phyloP scores from a whole-genome alignment of 2,888 invertebrate species.

The Melikaiella ostensackeni region DNA sequence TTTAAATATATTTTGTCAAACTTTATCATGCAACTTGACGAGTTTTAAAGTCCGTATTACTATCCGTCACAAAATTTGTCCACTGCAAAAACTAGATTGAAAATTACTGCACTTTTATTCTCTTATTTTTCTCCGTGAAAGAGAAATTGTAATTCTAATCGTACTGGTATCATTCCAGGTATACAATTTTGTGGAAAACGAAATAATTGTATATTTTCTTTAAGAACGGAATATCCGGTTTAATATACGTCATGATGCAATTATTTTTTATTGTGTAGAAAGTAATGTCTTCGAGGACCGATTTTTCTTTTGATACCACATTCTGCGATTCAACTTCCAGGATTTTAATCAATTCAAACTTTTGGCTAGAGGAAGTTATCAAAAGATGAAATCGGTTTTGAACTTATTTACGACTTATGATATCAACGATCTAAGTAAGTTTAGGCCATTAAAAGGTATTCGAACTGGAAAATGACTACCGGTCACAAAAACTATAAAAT shows the following conservation, averaged over 20 bases:
- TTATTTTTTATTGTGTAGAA: slow-evolving; percentile 10
- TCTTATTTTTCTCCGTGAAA: background rate
- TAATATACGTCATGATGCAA: slow-evolving; percentile 12
- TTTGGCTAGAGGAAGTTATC: background rate
- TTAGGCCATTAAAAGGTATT: background rate
- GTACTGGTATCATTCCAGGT: background rate
- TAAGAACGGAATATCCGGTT: background rate
- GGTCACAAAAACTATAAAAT: background rate
- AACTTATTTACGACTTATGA: slow-evolving; percentile 10
- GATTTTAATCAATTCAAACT: background rate
- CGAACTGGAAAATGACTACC: background rate
- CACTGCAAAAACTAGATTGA: background rate
- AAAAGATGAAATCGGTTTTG: background rate
- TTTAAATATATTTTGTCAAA: background rate
- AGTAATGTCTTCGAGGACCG: background rate
- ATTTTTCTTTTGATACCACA: background rate
- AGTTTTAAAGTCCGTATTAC: background rate
- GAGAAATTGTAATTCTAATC: background rate
- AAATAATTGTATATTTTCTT: background rate
- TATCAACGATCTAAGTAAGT: background rate
- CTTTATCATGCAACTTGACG: slow-evolving; percentile 7
- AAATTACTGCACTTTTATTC: background rate
- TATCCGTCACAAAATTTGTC: background rate
- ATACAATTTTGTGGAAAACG: background rate
- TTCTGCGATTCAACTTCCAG: background rate